These are phyloP conservation scores for Elaeidobius kamerunicus DNA, from an alignment of 2,888 invertebrate genomes.

Conservation along the genomic window DNA sequence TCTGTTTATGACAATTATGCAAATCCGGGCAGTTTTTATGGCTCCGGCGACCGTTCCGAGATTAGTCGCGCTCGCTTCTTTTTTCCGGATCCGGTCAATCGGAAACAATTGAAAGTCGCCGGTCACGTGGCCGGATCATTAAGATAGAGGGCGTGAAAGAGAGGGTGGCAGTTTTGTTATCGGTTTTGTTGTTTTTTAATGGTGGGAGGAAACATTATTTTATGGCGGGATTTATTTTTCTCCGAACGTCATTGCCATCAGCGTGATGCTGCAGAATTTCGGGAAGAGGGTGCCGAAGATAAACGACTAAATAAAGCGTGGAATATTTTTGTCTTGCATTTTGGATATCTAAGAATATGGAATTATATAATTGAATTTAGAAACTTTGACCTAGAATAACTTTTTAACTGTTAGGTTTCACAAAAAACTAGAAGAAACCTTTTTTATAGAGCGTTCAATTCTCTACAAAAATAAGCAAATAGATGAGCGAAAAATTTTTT, in stretches of 20 bases:
- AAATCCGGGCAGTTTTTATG: constrained; percentile 39
- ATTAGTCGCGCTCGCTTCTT: constrained; percentile 40
- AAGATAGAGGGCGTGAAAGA: constrained; percentile 48
- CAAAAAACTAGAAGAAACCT: no score
- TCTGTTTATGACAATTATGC: constrained; percentile 38
- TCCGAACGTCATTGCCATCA: constrained; percentile 5
- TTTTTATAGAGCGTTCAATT: no score
- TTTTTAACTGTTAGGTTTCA: no score
- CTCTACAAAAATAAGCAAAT: no score
- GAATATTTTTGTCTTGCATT: no score
- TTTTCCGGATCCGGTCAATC: constrained; percentile 43
- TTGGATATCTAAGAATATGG: no score
- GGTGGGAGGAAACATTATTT: constrained; percentile 24
- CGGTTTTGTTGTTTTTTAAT: constrained; percentile 28
- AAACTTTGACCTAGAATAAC: no score
- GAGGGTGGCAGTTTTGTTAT: constrained; percentile 31
- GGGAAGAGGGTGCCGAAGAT: not conserved
- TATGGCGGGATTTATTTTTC: constrained; percentile 14
- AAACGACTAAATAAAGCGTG: no score
- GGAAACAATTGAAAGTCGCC: constrained; percentile 45
- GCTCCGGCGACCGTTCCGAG: constrained; percentile 34
- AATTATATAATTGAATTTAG: no score
- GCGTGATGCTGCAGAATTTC: constrained; percentile 1
- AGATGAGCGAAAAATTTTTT: no score
- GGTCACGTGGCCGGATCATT: constrained; percentile 49